Percentiles rank a stretch among this genome's conserved stretches.
Evolutionary conservation across 1,140 invertebrate genomes (phyloP).

Genomic region (Leptinotarsa defecta): DNA sequence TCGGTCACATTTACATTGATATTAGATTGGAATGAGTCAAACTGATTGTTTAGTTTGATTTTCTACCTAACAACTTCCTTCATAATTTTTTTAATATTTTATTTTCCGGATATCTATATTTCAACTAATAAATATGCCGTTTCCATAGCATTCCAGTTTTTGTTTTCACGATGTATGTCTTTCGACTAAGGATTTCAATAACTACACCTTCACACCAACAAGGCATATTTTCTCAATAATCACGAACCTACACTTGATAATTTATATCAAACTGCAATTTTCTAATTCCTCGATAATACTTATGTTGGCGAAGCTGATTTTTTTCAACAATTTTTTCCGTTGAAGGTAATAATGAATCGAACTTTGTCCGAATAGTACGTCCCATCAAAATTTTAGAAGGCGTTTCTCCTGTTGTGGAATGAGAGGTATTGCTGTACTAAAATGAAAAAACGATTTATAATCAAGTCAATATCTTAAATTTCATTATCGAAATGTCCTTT

Average conservation of each 20-base stretch:
- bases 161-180: slow-evolving; percentile 3
- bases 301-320: slow-evolving; percentile 10
- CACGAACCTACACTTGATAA: slow-evolving; percentile 14
- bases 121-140: neutral
- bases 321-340: neutral
- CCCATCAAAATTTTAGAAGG: slow-evolving; percentile 29
- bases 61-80: neutral
- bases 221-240: slow-evolving; percentile 16
- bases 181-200: slow-evolving; percentile 5
- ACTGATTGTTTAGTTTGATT: neutral
- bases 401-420: slow-evolving; percentile 30
- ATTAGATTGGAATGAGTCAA: no score
- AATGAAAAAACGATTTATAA: slow-evolving; percentile 25
- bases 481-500: neutral
- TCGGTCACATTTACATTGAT: neutral
- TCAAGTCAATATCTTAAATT: neutral
- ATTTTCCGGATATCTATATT: neutral
- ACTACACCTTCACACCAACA: slow-evolving; percentile 8
- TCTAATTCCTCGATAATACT: slow-evolving; percentile 4
- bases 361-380: slow-evolving; percentile 9
- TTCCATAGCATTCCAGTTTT: neutral
- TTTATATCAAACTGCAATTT: slow-evolving; percentile 8
- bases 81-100: neutral
- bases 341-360: slow-evolving; percentile 22
- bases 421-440: slow-evolving; percentile 25